A percentile compares a stretch with the other conserved stretches of the same genome.
Evolutionary conservation across 1,140 invertebrate species (phyloP).

Genomic region (Anastatus disparis): DNA sequence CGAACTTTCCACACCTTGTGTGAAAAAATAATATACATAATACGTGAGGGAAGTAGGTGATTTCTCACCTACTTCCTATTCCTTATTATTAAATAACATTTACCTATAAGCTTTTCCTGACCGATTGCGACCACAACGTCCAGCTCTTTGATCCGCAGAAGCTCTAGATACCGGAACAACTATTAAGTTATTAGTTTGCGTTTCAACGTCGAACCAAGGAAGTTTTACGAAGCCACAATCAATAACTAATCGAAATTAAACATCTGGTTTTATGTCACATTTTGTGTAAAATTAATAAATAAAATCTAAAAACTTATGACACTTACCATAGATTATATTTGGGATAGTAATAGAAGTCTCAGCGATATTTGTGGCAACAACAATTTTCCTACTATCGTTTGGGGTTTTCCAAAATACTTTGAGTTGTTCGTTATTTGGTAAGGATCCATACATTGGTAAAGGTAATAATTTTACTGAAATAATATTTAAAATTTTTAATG

Average conservation of each 20-base stretch:
- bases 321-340: slow-evolving; percentile 87
- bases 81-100: no score
- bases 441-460: slow-evolving; percentile 92
- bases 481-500: no score
- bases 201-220: slow-evolving; percentile 86
- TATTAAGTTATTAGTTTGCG: slow-evolving; percentile 86
- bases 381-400: slow-evolving; percentile 85
- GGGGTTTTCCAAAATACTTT: slow-evolving; percentile 87
- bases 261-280: no score
- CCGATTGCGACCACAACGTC: slow-evolving; percentile 86
- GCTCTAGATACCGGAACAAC: slow-evolving; percentile 88
- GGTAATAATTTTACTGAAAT: slow-evolving; percentile 76
- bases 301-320: no score
- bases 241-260: slow-evolving; percentile 76
- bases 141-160: slow-evolving; percentile 91
- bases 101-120: slow-evolving; percentile 86
- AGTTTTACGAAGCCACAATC: slow-evolving; percentile 98
- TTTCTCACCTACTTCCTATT: no score
- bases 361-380: slow-evolving; percentile 97
- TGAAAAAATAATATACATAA: no score
- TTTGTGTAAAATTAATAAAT: background rate
- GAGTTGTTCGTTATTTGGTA: slow-evolving; percentile 86
- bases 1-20: no score
- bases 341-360: slow-evolving; percentile 91
- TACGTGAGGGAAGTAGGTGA: no score